These are phyloP conservation scores for Mantis religiosa DNA, from an alignment of 2,888 invertebrate species.

Conservation along the genomic window DNA sequence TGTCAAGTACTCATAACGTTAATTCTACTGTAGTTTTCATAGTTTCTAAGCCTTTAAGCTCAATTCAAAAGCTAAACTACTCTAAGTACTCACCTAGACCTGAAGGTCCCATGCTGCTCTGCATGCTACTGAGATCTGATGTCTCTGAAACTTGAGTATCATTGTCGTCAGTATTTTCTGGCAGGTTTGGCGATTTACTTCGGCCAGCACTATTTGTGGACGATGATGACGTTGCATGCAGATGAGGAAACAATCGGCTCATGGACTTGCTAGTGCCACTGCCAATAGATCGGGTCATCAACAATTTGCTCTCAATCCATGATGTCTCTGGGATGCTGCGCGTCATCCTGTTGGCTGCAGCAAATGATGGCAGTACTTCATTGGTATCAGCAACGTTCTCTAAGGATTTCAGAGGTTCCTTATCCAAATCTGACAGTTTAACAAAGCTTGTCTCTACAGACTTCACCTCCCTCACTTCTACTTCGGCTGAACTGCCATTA, in stretches of 20 bases:
- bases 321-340: slow-evolving; percentile 66
- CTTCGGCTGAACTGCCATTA: not conserved
- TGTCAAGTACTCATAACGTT: no score
- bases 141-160: slow-evolving; percentile 43
- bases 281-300: slow-evolving; percentile 43
- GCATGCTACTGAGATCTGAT: slow-evolving; percentile 50
- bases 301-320: slow-evolving; percentile 59
- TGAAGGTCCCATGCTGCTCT: slow-evolving; percentile 51
- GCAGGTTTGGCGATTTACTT: slow-evolving; percentile 24
- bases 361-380: slow-evolving; percentile 20
- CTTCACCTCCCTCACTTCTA: not conserved
- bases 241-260: slow-evolving; percentile 60
- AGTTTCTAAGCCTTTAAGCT: no score
- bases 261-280: slow-evolving; percentile 36
- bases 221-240: slow-evolving; percentile 37
- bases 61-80: no score
- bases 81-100: slow-evolving; percentile 43
- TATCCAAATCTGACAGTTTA: slow-evolving; percentile 75
- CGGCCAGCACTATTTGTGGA: not conserved
- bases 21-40: no score
- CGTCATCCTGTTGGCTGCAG: slow-evolving; percentile 52
- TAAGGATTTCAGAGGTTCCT: slow-evolving; percentile 38
- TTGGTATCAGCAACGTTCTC: not conserved
- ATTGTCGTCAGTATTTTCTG: slow-evolving; percentile 30
- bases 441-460: slow-evolving; percentile 53